Conservation (phyloP, 2,797 vertebrate species). For the Pantherophis vulpinus region DNA sequence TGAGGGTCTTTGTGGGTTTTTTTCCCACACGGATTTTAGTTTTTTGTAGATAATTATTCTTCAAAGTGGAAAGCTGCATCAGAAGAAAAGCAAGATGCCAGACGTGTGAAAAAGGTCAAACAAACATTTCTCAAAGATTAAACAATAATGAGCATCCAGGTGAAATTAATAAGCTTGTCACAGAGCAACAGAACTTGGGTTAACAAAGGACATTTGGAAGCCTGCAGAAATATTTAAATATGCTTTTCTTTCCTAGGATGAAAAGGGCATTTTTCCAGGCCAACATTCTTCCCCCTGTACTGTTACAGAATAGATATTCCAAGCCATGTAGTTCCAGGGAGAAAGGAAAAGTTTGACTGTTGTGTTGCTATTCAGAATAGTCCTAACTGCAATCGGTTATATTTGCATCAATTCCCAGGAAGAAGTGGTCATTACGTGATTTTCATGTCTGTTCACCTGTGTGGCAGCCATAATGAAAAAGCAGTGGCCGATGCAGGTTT, state of each 20-base stretch:
- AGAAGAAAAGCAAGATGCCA: background rate
- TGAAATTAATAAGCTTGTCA: background rate
- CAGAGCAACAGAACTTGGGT: background rate
- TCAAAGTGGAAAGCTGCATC: background rate
- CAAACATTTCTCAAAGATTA: background rate
- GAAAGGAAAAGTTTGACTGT: background rate
- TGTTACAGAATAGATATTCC: background rate
- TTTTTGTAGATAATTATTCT: background rate
- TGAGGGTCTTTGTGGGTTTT: background rate
- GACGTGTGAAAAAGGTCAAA: background rate
- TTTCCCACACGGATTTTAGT: background rate
- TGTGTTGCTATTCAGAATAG: background rate
- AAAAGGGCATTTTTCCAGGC: background rate
- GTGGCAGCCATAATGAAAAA: background rate
- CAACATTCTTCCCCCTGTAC: background rate
- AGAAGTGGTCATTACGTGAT: background rate
- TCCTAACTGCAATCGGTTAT: background rate
- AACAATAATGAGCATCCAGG: background rate
- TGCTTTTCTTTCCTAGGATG: background rate
- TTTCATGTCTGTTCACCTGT: background rate
- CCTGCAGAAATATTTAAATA: background rate
- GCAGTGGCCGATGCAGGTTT: background rate
- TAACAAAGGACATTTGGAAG: background rate
- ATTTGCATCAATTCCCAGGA: background rate
- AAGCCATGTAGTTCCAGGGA: background rate